Evolutionary conservation across 2,888 invertebrate species (phyloP), one percentile per base, ranked within the genome.

Genomic region (Cephus rjabovi): DNA sequence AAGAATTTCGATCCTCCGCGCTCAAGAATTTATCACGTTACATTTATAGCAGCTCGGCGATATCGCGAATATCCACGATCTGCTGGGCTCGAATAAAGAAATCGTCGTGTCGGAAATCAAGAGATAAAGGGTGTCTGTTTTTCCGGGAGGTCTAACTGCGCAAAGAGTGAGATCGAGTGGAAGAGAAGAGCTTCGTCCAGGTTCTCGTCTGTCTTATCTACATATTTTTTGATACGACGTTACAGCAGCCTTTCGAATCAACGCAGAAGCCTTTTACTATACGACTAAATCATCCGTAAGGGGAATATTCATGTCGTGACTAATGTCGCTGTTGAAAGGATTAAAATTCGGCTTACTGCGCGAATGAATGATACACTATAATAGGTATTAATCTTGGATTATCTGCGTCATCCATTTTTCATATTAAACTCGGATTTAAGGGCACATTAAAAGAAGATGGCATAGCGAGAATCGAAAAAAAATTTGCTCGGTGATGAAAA

Each of bases 301-400:
- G 11, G n/a, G 76, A 80, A 80, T 80, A 80, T 80, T 80, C 76
- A 78, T 76, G 76, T 9, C 40, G 40, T 56, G 40, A 56, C 23
- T 75, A 15, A 33, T 75, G 12, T 69, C 40, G 40, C 34, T 15
- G 23, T 71, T 80, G 68, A 74, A 79, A 77, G 79, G 81, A 80
- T 82, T 82, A 82, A 79, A 81, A 81, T 80, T 79, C 78, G 79
- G 82, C 75, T 73, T n/a, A 75, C 75, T 73, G 35, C 33, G 69
- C 69, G 23, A 15, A 33, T 74, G 33, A 3, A 70, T 77, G 77
- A 80, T 75, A 79, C 80, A 79, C 75, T 80, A 81, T 78, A 77
- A 78, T 69, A 79, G 79, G 74, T 70, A 82, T 80, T 83, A 79
- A 82, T 82, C 74, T 77, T 74, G 78, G 74, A 77, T 79, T 76